These are phyloP conservation scores for Lochmaea crataegi DNA, from an alignment of 2,888 invertebrate genomes.

Conservation along the genomic window DNA sequence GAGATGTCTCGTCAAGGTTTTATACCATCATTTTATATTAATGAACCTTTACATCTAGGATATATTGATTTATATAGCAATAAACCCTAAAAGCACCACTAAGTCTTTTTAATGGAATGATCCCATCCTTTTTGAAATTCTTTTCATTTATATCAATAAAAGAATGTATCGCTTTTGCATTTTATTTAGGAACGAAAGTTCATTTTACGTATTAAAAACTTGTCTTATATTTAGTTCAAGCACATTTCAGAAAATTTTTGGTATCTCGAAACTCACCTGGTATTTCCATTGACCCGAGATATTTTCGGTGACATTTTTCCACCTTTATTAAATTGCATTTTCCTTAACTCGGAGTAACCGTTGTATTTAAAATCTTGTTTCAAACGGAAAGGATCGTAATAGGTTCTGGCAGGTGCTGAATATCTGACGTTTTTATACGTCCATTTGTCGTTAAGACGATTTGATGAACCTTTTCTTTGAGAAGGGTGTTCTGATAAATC, in stretches of 20 bases:
- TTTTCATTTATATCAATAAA: not conserved
- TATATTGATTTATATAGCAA: conserved; percentile 3
- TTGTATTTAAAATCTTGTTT: conserved; percentile 37
- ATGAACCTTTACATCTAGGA: not conserved
- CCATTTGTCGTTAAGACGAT: conserved; percentile 49
- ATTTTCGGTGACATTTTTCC: conserved; percentile 14
- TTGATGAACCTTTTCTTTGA: conserved; percentile 37
- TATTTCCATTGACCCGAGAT: not conserved
- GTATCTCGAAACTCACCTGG: conserved; percentile 13
- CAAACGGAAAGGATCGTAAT: conserved; percentile 49
- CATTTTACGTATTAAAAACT: not conserved
- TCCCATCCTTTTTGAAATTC: not conserved
- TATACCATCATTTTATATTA: not conserved
- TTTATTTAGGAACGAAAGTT: too few species aligned
- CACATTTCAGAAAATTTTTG: not conserved
- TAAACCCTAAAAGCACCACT: not conserved
- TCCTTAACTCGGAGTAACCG: conserved; percentile 6
- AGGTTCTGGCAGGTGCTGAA: conserved; percentile 46
- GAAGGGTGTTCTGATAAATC: conserved; percentile 30
- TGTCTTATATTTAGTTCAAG: not conserved
- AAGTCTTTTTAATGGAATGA: not conserved
- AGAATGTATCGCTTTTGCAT: not conserved
- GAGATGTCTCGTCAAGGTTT: not conserved
- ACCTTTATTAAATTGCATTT: conserved; percentile 6
- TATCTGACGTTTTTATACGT: conserved; percentile 44